phyloP scores from a whole-genome alignment of 2,888 invertebrate genomes.

The Cerastis leucographa region DNA sequence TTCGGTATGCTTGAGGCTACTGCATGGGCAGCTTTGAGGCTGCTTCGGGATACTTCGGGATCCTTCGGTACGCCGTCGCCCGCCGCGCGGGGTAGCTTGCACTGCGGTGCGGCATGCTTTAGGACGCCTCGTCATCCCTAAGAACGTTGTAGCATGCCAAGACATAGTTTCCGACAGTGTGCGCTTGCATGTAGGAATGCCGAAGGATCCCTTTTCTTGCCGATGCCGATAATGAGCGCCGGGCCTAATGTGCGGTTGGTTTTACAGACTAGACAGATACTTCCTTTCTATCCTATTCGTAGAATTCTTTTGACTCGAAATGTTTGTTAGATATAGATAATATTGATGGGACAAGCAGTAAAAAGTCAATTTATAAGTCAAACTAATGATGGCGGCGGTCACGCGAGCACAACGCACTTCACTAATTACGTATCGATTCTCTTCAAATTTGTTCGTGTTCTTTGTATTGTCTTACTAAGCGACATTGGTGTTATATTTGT shows the following conservation, averaged over 20 bases:
- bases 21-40: no score
- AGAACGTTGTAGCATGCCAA: no score
- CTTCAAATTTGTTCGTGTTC: conserved; percentile 22
- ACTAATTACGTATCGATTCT: conserved; percentile 50
- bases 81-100: no score
- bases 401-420: conserved; percentile 40
- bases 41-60: no score
- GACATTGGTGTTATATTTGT: conserved; percentile 20
- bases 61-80: no score
- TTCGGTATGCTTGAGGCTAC: no score
- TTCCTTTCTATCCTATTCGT: neutral
- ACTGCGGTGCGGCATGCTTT: no score
- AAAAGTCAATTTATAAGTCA: conserved; percentile 44
- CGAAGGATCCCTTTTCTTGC: no score
- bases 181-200: no score
- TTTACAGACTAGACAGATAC: neutral
- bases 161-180: no score
- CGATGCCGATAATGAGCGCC: no score
- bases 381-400: conserved; percentile 39
- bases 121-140: no score
- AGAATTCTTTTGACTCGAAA: conserved; percentile 18
- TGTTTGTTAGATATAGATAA: conserved; percentile 56
- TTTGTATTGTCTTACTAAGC: conserved; percentile 1
- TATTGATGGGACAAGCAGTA: conserved; percentile 47
- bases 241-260: neutral